Percentiles rank a stretch among this genome's conserved stretches.
Conservation (phyloP, 2,888 invertebrate genomes). For the Andrena hattorfiana region DNA sequence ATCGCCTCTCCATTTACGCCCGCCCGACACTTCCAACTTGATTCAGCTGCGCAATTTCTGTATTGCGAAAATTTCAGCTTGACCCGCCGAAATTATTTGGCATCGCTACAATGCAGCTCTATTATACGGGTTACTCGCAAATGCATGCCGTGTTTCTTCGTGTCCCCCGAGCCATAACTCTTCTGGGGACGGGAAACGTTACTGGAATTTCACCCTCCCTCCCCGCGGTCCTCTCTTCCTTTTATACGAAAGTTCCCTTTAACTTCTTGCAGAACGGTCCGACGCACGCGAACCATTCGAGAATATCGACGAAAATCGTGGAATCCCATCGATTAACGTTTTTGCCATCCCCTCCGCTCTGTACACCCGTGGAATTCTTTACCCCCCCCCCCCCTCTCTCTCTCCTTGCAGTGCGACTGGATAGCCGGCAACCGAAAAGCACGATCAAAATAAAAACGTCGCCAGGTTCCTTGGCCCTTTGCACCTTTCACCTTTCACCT, state of each 20-base stretch:
- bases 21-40: conserved; percentile 13
- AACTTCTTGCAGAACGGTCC: conserved; percentile 51
- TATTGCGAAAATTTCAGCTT: conserved; percentile 56
- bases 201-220: conserved; percentile 62
- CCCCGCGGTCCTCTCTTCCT: conserved; percentile 38
- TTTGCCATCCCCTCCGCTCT: background rate
- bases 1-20: background rate
- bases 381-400: background rate
- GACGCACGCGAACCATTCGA: conserved; percentile 58
- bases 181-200: conserved; percentile 68
- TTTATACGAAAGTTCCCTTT: conserved; percentile 64
- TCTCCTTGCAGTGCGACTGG: background rate
- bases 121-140: conserved; percentile 69
- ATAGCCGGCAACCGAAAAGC: conserved; percentile 1
- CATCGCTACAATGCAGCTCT: conserved; percentile 61
- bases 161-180: conserved; percentile 70
- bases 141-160: conserved; percentile 72
- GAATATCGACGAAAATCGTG: conserved; percentile 65
- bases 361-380: conserved; percentile 15
- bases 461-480: background rate
- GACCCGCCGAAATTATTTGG: conserved; percentile 65
- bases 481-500: background rate
- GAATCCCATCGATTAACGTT: conserved; percentile 61
- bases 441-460: conserved; percentile 22
- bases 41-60: conserved; percentile 54